Base-by-base conservation (phyloP, 2,888 invertebrate genomes). In the Listrodromus nycthemerus region DNA sequence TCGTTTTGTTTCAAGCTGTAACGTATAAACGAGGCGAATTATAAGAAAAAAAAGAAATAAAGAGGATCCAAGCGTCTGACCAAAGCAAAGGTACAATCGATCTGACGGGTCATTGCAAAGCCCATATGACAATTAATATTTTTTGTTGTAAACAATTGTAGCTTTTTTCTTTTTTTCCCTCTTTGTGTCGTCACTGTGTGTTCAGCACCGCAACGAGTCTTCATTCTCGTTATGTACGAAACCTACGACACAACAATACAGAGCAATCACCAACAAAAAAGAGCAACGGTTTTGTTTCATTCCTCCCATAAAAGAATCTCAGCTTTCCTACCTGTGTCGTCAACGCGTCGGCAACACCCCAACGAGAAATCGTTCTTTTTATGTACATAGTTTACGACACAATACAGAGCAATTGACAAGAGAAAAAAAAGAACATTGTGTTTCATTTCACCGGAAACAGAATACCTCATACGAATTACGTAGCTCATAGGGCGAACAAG, bases 81-180 rank as follows among this genome's bases (percentile, higher is more conserved):
- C 85, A 83, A 80, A 82, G 74, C 77, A 75, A 82, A 85, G 85
- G 79, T 84, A 85, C 84, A 84, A 84, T 78, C 75, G 81, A 85
- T 85, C 84, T 81, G 85, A 85, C 79, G 85, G 79, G 85, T 85
- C 66, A 77, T 70, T 58, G 67, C 80, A 58, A 85, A 50, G 63
- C 79, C 80, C 85, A 81, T 75, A 67, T 73, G 74, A 77, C 73
- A 80, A 70, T 67, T 52, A 50, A 69, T 69, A 66, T 78, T 66
- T 78, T 78, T 45, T 74, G 83, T 84, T 83, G 66, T 55, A 55
- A 63, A 70, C 74, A 55, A 78, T 81, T 37, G 48, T 81, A 78
- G 81, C 69, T 75, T 33, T 75, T 65, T 50, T 37, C 27, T 27
- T 30, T 73, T 65, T 70, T 10, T 65, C 2, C 69, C 19, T 37